Percentiles rank a stretch among this genome's conserved stretches.
phyloP scores from a whole-genome alignment of 1,140 invertebrate species.

The Drosophila subobscura region DNA sequence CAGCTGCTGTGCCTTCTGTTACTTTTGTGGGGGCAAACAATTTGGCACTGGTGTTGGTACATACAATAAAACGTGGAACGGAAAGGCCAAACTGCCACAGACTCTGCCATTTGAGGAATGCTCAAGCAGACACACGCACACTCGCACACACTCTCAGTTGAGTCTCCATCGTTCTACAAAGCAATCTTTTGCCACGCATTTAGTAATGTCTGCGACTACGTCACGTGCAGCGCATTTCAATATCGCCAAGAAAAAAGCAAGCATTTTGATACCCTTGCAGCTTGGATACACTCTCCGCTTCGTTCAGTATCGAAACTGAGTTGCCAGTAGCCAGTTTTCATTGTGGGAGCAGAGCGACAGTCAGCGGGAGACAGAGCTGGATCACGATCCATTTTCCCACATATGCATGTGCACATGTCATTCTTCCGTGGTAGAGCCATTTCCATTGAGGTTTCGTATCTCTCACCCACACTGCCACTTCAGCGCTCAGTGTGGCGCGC shows the following conservation, averaged over 20 bases:
- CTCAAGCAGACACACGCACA: conserved; percentile 18
- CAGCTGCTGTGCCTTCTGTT: conserved; percentile 32
- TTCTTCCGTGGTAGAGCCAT: no score
- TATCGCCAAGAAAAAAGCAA: conserved; percentile 16
- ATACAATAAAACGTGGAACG: conserved; percentile 48
- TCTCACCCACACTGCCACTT: no score
- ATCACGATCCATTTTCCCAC: conserved; percentile 5
- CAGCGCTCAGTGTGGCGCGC: not conserved
- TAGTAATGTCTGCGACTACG: conserved; percentile 48
- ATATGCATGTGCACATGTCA: no score
- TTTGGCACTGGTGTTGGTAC: conserved; percentile 38
- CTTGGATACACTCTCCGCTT: no score
- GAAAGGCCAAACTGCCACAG: conserved; percentile 73
- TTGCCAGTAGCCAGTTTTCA: conserved; percentile 1
- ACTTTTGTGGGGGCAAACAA: conserved; percentile 74
- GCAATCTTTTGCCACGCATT: conserved; percentile 32
- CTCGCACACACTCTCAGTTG: conserved; percentile 6
- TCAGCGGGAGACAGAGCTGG: not conserved
- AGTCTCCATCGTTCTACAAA: no score
- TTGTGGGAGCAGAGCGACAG: conserved; percentile 6
- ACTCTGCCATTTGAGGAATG: conserved; percentile 66
- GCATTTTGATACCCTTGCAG: no score
- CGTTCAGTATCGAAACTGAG: no score
- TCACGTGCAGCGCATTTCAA: conserved; percentile 68
- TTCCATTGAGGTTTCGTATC: no score